phyloP scores from a whole-genome alignment of 2,888 invertebrate genomes.

The Hydroisotoma schaefferi region DNA sequence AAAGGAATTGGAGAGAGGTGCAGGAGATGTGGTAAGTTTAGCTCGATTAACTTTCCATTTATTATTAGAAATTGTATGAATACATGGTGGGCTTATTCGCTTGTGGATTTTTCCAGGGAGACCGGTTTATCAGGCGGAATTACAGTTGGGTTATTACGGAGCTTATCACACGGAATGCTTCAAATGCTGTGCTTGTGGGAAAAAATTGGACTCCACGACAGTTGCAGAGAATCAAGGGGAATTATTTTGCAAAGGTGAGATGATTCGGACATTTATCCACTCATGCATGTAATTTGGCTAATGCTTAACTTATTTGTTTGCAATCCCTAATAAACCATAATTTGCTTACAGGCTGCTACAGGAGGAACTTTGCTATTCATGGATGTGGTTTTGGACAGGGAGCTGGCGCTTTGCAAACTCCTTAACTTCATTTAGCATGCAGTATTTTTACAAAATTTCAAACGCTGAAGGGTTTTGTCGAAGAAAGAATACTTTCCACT shows the following conservation, averaged over 20 bases:
- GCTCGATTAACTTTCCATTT: not conserved
- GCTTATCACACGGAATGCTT: conserved; percentile 39
- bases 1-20: conserved; percentile 30
- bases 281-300: not conserved
- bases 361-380: conserved; percentile 31
- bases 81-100: not conserved
- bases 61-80: not conserved
- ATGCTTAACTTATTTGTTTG: not conserved
- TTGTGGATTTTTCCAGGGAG: conserved; percentile 19
- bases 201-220: conserved; percentile 96
- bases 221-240: conserved; percentile 94
- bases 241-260: conserved; percentile 77
- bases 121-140: conserved; percentile 33
- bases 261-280: not conserved
- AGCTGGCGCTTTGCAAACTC: conserved; percentile 41
- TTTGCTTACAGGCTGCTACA: conserved; percentile 32
- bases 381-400: conserved; percentile 38
- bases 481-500: too few relatives aligned
- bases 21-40: conserved; percentile 32
- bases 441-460: too few relatives aligned
- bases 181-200: conserved; percentile 52
- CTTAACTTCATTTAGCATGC: too few relatives aligned
- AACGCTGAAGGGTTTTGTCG: too few relatives aligned
- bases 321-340: not conserved
- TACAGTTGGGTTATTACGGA: conserved; percentile 34